These are phyloP conservation scores for Parasteatoda tepidariorum DNA, from an alignment of 1,140 invertebrate genomes.

Conservation along the genomic window DNA sequence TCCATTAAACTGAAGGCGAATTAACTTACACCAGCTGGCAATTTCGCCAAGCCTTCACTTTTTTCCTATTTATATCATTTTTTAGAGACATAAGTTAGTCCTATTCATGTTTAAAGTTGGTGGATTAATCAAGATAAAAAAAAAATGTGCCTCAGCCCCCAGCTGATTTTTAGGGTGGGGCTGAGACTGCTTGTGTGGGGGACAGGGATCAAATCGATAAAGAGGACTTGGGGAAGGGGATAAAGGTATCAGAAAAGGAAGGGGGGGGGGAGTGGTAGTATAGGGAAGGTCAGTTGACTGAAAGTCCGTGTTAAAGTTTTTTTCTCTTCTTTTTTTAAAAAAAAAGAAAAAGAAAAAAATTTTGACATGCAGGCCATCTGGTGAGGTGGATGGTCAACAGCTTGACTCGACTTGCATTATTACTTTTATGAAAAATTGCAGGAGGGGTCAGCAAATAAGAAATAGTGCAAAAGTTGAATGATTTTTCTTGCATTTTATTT, in stretches of 20 bases:
- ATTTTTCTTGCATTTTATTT: no score
- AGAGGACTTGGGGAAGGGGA: neutral
- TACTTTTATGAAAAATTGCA: neutral
- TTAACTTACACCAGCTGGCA: neutral
- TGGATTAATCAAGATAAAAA: neutral
- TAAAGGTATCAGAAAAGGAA: neutral
- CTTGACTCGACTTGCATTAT: neutral
- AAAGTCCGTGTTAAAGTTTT: no score
- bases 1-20: neutral
- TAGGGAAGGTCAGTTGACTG: neutral
- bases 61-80: no score
- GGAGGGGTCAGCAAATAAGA: neutral
- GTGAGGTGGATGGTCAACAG: neutral
- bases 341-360: no score
- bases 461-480: no score
- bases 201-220: neutral
- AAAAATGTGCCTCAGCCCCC: no score
- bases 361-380: neutral
- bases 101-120: neutral
- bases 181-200: neutral
- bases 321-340: no score
- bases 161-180: neutral
- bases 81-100: neutral
- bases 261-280: neutral
- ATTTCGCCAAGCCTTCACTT: neutral